Percentiles rank a stretch among this genome's conserved stretches.
Evolutionary conservation across 2,113 vertebrate species (phyloP).

Genomic region (Myotis lucifugus): DNA sequence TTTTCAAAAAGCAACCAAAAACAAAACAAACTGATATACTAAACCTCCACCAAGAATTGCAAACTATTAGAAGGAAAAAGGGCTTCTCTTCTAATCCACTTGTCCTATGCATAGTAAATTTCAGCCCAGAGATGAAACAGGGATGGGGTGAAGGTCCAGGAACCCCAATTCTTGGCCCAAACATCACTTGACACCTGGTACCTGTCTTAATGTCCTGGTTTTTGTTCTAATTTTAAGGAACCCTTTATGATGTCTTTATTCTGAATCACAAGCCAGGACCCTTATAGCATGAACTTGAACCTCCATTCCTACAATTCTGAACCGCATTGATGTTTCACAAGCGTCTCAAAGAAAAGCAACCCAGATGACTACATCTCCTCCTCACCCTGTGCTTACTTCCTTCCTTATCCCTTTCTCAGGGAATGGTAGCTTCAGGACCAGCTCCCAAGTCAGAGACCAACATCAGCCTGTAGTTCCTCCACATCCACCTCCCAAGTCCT

Average conservation of each 20-base stretch:
- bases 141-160: not conserved
- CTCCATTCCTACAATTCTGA: not conserved
- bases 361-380: no score
- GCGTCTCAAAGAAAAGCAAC: not conserved
- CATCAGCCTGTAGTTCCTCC: not conserved
- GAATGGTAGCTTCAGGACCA: not conserved
- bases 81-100: not conserved
- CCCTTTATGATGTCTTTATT: not conserved
- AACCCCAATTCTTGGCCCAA: not conserved
- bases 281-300: not conserved
- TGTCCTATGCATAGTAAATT: not conserved
- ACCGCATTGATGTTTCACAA: not conserved
- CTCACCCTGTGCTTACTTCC: not conserved
- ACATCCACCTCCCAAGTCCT: not conserved
- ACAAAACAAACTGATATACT: not conserved
- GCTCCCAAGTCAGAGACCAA: not conserved
- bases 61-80: not conserved
- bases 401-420: no score
- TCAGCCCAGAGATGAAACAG: not conserved
- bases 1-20: constrained; percentile 4
- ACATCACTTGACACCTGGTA: not conserved
- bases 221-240: no score
- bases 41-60: not conserved
- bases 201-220: not conserved
- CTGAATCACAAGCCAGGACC: not conserved